A percentile compares a stretch with the other conserved stretches of the same genome.
These are phyloP conservation scores for Thymelicus lineola DNA, from an alignment of 2,888 invertebrate species.

Conservation along the genomic window DNA sequence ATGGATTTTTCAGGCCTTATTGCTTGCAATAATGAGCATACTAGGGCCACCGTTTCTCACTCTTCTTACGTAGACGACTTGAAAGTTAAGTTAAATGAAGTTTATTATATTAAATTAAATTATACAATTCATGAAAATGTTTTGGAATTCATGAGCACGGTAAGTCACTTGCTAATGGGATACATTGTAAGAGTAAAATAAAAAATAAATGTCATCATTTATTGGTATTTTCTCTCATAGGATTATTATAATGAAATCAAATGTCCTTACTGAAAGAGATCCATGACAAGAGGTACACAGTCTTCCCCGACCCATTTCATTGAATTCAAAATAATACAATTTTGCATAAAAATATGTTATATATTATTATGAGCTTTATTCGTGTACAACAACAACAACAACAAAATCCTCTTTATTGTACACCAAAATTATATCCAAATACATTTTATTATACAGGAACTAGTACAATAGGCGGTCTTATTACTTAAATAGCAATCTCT, in stretches of 20 bases:
- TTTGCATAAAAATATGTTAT: slow-evolving; percentile 5
- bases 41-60: background rate
- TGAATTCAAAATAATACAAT: slow-evolving; percentile 29
- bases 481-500: no score
- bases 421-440: no score
- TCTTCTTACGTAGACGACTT: no score
- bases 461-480: no score
- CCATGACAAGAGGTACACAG: background rate
- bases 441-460: no score
- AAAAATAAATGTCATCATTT: background rate
- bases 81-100: no score
- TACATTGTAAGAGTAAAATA: background rate
- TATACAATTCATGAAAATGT: background rate
- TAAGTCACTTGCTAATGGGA: no score
- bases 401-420: no score
- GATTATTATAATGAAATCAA: background rate
- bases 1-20: background rate
- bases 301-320: slow-evolving; percentile 15
- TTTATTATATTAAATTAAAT: no score
- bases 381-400: no score
- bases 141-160: no score
- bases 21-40: slow-evolving; percentile 1
- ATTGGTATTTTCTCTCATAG: background rate
- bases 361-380: slow-evolving; percentile 20
- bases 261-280: background rate